phyloP scores from a whole-genome alignment of 2,888 invertebrate genomes.

The Harpalus rufipes region DNA sequence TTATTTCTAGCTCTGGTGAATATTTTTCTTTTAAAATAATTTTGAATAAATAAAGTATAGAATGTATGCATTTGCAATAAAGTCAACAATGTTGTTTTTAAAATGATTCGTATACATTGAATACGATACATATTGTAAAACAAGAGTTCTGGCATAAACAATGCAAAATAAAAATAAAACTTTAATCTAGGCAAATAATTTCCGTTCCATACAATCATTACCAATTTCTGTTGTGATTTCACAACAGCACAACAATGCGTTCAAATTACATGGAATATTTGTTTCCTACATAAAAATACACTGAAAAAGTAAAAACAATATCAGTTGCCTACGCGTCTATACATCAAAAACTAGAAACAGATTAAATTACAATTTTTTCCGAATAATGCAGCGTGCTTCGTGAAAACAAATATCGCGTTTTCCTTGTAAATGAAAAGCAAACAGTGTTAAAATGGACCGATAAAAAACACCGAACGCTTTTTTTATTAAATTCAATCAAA shows the following conservation, averaged over 20 bases:
- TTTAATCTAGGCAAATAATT: constrained; percentile 40
- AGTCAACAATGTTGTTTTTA: constrained; percentile 15
- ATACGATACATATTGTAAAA: constrained; percentile 8
- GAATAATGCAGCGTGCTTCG: constrained; percentile 62
- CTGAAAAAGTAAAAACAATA: constrained; percentile 63
- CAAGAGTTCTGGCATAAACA: constrained; percentile 25
- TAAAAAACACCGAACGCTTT: constrained; percentile 53
- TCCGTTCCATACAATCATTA: constrained; percentile 27
- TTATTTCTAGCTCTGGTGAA: background rate
- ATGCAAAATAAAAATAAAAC: constrained; percentile 33
- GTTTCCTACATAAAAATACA: constrained; percentile 54
- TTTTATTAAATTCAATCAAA: constrained; percentile 66
- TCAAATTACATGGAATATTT: constrained; percentile 59
- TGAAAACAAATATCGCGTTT: constrained; percentile 63
- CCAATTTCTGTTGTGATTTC: constrained; percentile 51
- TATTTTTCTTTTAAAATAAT: background rate
- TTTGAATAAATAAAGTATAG: background rate
- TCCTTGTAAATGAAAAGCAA: constrained; percentile 63
- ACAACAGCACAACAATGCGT: constrained; percentile 50
- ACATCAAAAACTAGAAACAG: constrained; percentile 64
- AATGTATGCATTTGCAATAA: constrained; percentile 1
- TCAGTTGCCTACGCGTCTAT: constrained; percentile 37
- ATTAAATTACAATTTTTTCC: constrained; percentile 66
- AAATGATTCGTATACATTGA: constrained; percentile 11
- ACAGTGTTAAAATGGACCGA: constrained; percentile 59